Evolutionary conservation across 2,113 vertebrate genomes (phyloP), one percentile per base, ranked within the genome.

Genomic region (Eolophus roseicapilla): DNA sequence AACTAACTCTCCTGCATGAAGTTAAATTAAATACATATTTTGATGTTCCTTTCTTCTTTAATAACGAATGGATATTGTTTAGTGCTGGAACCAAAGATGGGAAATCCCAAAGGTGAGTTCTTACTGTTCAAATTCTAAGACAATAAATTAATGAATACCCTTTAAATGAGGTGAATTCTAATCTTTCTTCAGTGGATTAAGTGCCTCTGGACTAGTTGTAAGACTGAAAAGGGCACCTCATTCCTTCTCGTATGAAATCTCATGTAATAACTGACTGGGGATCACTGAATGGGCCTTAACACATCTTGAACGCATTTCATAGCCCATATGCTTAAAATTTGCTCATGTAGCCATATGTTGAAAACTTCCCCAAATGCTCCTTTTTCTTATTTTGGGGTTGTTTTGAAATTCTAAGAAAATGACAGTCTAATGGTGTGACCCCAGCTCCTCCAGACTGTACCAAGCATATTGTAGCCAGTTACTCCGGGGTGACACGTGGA

Each of bases 251-350:
- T 15, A 49, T 5, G 18, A 44, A 86, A 74, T 59, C 76, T 55
- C 44, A 2, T 9, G 35, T 46, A 62, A 46, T 75, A 84, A 68
- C 69, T 92, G 77, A 29, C 69, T 59, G 69, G 82, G 41, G 88
- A 93, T 87, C 80, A 47, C 43, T 37, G 78, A 75, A 75, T 64
- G 69, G 69, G 82, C 55, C 91, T 75, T 55, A 86, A 37, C 77
- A 82, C 90, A 33, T 88, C 73, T 79, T 76, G 65, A 53, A 57
- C 19, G 62, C 28, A 1, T 91, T 89, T 88, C 82, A 84, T 89
- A 49, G 86, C 39, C 91, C 92, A 87, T 84, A 90, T 96, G 90
- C 44, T 90, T 82, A 64, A 79, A 84, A 89, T 94, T 86, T 93
- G 31, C 88, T 89, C 52, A 21, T 64, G 74, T 14, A 81, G 70